Evolutionary conservation across 2,113 vertebrate species (phyloP).

Genomic region (Phoxinus phoxinus): DNA sequence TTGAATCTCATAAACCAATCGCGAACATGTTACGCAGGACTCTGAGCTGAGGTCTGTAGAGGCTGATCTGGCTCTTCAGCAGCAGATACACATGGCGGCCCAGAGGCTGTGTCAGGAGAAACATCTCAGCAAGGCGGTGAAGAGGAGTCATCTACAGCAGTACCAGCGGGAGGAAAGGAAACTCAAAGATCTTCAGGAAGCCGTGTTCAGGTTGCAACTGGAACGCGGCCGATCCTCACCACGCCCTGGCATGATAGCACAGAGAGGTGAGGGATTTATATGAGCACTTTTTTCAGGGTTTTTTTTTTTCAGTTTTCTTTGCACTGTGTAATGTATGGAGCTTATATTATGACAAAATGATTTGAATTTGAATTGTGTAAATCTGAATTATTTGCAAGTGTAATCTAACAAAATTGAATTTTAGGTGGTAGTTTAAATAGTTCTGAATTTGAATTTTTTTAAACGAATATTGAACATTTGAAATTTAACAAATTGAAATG

Average conservation of each 20-base stretch:
- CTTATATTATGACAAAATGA: too few relatives aligned
- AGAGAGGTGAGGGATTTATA: constrained; percentile 61
- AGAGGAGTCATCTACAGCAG: constrained; percentile 78
- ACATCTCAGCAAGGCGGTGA: constrained; percentile 79
- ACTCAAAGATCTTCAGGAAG: constrained; percentile 81
- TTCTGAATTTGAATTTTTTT: too few relatives aligned
- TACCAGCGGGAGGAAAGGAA: constrained; percentile 83
- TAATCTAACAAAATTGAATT: too few relatives aligned
- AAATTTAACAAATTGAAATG: too few relatives aligned
- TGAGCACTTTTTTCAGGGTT: not conserved
- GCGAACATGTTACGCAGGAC: constrained; percentile 69
- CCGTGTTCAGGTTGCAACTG: constrained; percentile 75
- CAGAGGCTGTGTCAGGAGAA: constrained; percentile 81
- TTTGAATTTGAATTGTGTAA: too few relatives aligned
- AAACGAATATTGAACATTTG: too few relatives aligned
- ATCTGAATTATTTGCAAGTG: too few relatives aligned
- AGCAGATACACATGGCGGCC: constrained; percentile 85
- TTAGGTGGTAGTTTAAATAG: too few relatives aligned
- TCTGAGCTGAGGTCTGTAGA: constrained; percentile 80
- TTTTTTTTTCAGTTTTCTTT: not conserved
- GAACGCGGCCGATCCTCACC: constrained; percentile 69
- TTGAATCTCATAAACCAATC: not conserved
- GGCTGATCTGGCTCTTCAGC: constrained; percentile 84
- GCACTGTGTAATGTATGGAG: too few relatives aligned
- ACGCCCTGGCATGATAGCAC: constrained; percentile 65